Conservation (phyloP, 2,888 invertebrate genomes). For the Stenchaetothrips biformis region DNA sequence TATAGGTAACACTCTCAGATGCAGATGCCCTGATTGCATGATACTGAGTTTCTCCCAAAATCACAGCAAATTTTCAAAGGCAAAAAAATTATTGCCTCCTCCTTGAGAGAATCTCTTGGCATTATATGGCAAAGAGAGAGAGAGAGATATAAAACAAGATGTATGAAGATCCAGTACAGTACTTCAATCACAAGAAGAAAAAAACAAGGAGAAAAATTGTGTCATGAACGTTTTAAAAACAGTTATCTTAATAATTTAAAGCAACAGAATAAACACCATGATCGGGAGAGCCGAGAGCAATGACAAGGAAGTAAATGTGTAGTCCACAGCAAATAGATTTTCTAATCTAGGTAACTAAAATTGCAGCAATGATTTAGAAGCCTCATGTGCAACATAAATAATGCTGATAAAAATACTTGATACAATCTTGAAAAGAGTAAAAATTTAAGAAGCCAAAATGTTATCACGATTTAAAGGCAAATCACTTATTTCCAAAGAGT, state of each 20-base stretch:
- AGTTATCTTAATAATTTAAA: background rate
- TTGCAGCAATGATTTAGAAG: background rate
- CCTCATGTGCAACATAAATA: background rate
- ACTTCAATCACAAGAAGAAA: no score
- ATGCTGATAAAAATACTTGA: background rate
- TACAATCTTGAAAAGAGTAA: background rate
- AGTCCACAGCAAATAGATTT: background rate
- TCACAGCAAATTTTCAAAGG: no score
- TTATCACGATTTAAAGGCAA: background rate
- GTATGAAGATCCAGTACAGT: no score
- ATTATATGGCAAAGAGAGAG: no score
- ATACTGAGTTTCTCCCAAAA: no score
- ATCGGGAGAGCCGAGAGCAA: constrained; percentile 3
- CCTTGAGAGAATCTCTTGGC: no score
- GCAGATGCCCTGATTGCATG: no score
- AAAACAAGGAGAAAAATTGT: no score
- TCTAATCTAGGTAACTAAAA: background rate
- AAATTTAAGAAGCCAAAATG: background rate
- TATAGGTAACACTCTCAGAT: no score
- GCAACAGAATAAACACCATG: background rate
- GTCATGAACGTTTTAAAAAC: background rate
- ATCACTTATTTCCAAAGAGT: constrained; percentile 9
- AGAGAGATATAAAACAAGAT: no score
- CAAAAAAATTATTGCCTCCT: no score
- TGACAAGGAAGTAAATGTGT: background rate